Evolutionary conservation across 2,888 invertebrate genomes (phyloP).

Genomic region (Metallyticus violacea): DNA sequence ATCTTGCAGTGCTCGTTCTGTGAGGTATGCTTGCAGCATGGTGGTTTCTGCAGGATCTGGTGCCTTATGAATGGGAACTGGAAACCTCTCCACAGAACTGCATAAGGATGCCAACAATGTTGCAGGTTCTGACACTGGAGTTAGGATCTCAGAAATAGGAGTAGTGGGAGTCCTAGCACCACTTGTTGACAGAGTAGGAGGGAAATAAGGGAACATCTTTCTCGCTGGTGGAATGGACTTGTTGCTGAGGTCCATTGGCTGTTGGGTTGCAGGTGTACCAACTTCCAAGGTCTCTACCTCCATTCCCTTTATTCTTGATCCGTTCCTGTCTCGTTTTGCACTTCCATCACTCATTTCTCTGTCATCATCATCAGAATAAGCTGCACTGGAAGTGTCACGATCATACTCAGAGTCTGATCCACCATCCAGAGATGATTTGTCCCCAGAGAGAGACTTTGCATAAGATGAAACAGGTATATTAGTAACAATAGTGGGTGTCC

Average conservation of each 20-base stretch:
- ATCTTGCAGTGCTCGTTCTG: conserved; percentile 67
- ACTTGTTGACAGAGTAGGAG: conserved; percentile 31
- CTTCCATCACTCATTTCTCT: background rate
- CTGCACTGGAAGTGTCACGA: background rate
- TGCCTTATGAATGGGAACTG: conserved; percentile 43
- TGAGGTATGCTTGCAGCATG: conserved; percentile 69
- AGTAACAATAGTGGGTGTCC: conserved; percentile 27
- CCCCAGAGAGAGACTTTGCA: background rate
- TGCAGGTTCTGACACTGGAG: conserved; percentile 61
- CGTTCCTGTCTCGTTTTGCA: background rate
- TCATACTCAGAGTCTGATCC: background rate
- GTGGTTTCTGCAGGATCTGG: conserved; percentile 52
- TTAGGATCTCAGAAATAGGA: conserved; percentile 52
- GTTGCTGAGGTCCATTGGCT: conserved; percentile 51
- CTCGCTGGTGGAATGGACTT: conserved; percentile 32
- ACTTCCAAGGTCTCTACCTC: background rate
- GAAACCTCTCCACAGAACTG: conserved; percentile 60
- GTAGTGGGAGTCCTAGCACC: conserved; percentile 36
- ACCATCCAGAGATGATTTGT: background rate
- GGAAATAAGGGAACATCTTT: conserved; percentile 19
- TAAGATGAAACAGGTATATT: background rate
- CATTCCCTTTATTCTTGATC: background rate
- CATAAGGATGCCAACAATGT: conserved; percentile 58
- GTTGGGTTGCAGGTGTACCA: conserved; percentile 32
- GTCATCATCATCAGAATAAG: background rate